phyloP scores from a whole-genome alignment of 2,113 vertebrate genomes.

The Garra rufa region DNA sequence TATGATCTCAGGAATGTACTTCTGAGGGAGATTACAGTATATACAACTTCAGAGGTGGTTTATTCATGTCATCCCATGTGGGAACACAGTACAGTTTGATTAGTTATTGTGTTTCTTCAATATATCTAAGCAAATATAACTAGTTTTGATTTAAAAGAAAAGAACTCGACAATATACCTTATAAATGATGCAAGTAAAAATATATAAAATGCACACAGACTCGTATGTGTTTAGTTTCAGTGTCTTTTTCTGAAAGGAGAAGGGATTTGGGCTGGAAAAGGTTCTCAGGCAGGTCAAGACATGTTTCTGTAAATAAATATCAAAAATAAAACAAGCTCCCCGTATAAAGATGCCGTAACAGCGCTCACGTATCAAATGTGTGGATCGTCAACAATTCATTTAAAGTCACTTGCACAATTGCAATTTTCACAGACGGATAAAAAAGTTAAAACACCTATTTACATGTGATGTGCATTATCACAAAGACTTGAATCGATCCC shows the following conservation, averaged over 20 bases:
- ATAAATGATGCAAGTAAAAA: not conserved
- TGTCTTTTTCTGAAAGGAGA: not conserved
- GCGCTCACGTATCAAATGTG: not conserved
- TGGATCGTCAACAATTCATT: not conserved
- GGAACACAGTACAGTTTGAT: not conserved
- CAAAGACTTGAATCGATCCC: conserved; percentile 5
- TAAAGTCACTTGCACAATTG: not conserved
- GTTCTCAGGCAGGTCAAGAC: conserved; percentile 29
- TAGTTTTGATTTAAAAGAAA: not conserved
- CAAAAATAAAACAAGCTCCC: conserved; percentile 22
- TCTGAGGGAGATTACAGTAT: not conserved
- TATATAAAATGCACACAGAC: not conserved
- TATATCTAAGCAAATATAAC: conserved; percentile 20
- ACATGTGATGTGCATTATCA: not conserved
- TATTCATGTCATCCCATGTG: not conserved
- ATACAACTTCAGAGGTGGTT: not conserved
- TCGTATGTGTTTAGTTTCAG: not conserved
- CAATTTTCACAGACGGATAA: not conserved
- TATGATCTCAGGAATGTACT: conserved; percentile 24
- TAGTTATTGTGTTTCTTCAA: not conserved
- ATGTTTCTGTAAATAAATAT: conserved; percentile 25
- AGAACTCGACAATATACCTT: not conserved
- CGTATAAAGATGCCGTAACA: not conserved
- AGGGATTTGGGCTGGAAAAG: not conserved
- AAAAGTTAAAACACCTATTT: not conserved